Evolutionary conservation across 2,797 vertebrate species (phyloP), one percentile per base, ranked within the genome.

Genomic region (Atherinosoma microstoma): DNA sequence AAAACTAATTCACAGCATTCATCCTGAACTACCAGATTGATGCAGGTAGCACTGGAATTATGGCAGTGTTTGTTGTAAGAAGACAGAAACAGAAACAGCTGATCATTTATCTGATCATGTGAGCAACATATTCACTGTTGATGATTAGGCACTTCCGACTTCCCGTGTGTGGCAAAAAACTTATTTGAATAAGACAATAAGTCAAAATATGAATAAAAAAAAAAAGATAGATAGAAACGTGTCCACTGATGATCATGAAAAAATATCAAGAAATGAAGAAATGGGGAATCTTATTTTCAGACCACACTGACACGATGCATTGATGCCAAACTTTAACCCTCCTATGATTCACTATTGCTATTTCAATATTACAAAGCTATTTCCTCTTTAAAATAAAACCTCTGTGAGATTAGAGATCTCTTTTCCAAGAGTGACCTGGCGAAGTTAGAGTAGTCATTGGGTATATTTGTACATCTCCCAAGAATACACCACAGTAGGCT

Each of bases 1-100:
- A 70, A 58, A 42, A 34, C 54, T 60, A 63, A 70, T 27, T 65
- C 47, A 61, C 10, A 24, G 30, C 54, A 45, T 4, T 4, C 53
- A 60, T 45, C 60, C 51, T 34, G 34, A 63, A 62, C 70, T 24
- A 12, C 18, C 13, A 29, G 29, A 35, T 13, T 8, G 22, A 0
- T 11, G 58, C 58, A 72, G 12, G 30, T 29, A 61, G 24, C 56
- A 57, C 35, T 27, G 24, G 24, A 2, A 27, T 27, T 27, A 27
- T 27, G 24, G 24, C 2, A 27, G 12, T 13, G 16, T 18, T 61
- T 61, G 38, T 20, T 18, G 24, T 27, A 27, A 11, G 40, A 4
- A 40, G 24, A 27, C 24, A 27, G 24, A 27, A 27, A 27, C 24
- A 27, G 24, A 27, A 27, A 27, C 24, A 32, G 42, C 4, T 63